These are phyloP conservation scores for Stenichneumon culpator DNA, from an alignment of 2,888 invertebrate species.

Conservation along the genomic window DNA sequence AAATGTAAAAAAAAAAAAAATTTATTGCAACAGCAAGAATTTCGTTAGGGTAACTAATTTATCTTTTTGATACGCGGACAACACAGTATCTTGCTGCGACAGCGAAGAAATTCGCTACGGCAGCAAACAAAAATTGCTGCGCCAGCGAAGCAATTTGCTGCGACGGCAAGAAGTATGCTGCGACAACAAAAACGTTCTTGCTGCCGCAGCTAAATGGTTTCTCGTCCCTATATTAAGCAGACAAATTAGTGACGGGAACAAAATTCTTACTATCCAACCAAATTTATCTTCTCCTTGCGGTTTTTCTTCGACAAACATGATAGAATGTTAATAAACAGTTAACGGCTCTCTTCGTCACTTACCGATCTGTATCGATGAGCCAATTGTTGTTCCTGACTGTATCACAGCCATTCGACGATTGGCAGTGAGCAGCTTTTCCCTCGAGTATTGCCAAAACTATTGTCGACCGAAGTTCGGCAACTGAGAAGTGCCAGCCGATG, in stretches of 20 bases:
- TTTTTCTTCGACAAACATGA: neutral
- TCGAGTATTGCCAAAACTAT: neutral
- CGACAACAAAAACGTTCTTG: too few relatives aligned
- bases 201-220: too few relatives aligned
- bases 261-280: too few relatives aligned
- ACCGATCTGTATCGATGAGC: neutral
- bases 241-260: too few relatives aligned
- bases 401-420: neutral
- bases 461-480: neutral
- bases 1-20: neutral
- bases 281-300: too few relatives aligned
- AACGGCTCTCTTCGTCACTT: neutral
- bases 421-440: neutral
- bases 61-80: neutral
- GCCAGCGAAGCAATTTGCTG: too few relatives aligned
- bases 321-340: neutral
- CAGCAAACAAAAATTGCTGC: too few relatives aligned
- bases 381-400: neutral
- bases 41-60: neutral
- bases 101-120: neutral
- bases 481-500: neutral
- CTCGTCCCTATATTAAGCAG: too few relatives aligned
- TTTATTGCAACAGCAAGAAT: neutral
- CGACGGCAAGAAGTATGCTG: too few relatives aligned
- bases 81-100: neutral